Conservation (phyloP, 2,113 vertebrate species). For the Apodemus sylvaticus region DNA sequence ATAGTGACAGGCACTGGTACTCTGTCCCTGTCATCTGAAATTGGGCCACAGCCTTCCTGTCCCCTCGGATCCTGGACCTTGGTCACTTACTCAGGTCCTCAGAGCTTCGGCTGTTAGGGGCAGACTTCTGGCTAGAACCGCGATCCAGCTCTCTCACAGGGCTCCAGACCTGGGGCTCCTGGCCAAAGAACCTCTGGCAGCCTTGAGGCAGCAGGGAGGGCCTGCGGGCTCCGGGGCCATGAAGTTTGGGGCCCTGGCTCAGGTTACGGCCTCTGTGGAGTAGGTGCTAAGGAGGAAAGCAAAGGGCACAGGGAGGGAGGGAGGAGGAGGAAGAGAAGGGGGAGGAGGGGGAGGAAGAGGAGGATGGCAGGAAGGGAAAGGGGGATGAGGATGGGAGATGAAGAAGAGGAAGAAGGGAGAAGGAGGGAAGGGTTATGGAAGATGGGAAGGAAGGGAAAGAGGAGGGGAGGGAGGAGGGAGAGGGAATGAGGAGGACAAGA, state of each 20-base stretch:
- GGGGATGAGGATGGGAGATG: no score
- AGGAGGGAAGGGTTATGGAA: background rate
- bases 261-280: constrained; percentile 1
- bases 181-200: constrained; percentile 59
- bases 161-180: background rate
- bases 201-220: constrained; percentile 85
- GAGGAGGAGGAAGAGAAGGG: background rate
- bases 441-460: no score
- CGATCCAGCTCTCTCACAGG: background rate
- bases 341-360: no score
- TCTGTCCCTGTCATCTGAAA: background rate
- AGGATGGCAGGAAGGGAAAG: no score
- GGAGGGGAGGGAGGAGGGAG: no score
- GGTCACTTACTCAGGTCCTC: constrained; percentile 88
- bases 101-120: constrained; percentile 88
- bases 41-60: background rate
- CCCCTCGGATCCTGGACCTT: background rate
- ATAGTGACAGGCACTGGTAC: background rate
- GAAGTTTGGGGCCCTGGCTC: constrained; percentile 81
- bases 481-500: background rate
- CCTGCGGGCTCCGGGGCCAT: constrained; percentile 77
- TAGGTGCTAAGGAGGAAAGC: constrained; percentile 39
- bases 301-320: background rate
- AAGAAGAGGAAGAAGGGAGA: background rate
- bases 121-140: constrained; percentile 75